phyloP scores from a whole-genome alignment of 2,888 invertebrate genomes.

The Oeneis ivallda region DNA sequence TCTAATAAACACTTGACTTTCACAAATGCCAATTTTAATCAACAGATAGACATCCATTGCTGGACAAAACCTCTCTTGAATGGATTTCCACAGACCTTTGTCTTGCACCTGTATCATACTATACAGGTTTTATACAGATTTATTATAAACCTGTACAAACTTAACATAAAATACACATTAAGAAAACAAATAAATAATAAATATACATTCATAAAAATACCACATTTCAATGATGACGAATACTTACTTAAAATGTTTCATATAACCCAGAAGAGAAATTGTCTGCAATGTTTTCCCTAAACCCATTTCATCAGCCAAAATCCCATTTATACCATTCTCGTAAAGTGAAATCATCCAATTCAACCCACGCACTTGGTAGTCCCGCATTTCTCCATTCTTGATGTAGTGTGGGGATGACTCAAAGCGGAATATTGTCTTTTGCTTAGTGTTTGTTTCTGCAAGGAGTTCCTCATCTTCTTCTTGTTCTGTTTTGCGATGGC shows the following conservation, averaged over 20 bases:
- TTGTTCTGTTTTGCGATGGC: slow-evolving; percentile 98
- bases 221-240: not conserved
- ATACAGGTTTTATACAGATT: too few relatives aligned
- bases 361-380: slow-evolving; percentile 98
- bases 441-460: slow-evolving; percentile 89
- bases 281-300: slow-evolving; percentile 99
- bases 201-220: not conserved
- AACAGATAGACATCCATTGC: too few relatives aligned
- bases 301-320: slow-evolving; percentile 99
- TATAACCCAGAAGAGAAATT: slow-evolving; percentile 97
- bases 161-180: too few relatives aligned
- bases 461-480: slow-evolving; percentile 99
- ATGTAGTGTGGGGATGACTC: slow-evolving; percentile 95
- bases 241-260: slow-evolving; percentile 92
- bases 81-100: too few relatives aligned
- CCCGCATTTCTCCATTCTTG: slow-evolving; percentile 96
- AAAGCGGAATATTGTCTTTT: slow-evolving; percentile 92
- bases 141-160: too few relatives aligned
- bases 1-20: too few relatives aligned
- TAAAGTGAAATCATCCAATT: slow-evolving; percentile 99
- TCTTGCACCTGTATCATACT: too few relatives aligned
- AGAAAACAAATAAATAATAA: too few relatives aligned
- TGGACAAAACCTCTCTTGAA: too few relatives aligned
- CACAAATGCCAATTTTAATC: too few relatives aligned
- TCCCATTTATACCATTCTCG: slow-evolving; percentile 99